Conservation (phyloP, 2,888 invertebrate genomes). For the Danaus chrysippus region DNA sequence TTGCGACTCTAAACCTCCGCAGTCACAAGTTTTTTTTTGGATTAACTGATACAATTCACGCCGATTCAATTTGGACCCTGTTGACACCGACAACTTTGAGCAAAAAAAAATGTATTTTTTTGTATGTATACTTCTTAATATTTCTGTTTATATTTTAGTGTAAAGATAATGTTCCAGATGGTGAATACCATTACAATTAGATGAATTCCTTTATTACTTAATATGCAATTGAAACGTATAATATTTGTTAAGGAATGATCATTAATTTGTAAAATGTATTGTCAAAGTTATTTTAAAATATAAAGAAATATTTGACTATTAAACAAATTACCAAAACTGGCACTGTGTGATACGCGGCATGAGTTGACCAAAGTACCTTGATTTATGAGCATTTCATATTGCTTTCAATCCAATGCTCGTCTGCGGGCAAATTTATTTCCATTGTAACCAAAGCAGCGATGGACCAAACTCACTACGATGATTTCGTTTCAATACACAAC, state of each 20-base stretch:
- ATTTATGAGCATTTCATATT: constrained; percentile 3
- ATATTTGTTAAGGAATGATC: no score
- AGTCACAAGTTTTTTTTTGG: constrained; percentile 33
- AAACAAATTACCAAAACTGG: no score
- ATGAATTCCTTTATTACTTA: no score
- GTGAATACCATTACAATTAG: no score
- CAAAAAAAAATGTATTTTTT: not conserved
- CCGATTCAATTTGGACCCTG: constrained; percentile 38
- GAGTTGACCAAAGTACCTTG: not conserved
- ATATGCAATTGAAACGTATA: no score
- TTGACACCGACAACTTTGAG: constrained; percentile 39
- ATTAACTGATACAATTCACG: constrained; percentile 58
- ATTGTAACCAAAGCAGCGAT: not conserved
- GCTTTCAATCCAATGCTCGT: constrained; percentile 1
- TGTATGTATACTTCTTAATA: not conserved
- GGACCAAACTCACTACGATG: not conserved
- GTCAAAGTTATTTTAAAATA: no score
- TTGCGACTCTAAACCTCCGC: constrained; percentile 32
- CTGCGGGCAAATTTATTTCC: not conserved
- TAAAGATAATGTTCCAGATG: no score
- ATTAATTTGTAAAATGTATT: no score
- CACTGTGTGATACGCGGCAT: no score
- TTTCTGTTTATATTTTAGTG: no score
- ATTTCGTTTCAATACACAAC: not conserved
- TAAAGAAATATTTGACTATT: no score